Percentiles rank a stretch among this genome's conserved stretches.
phyloP scores from a whole-genome alignment of 2,888 invertebrate species.

The Gasteruption jaculator region DNA sequence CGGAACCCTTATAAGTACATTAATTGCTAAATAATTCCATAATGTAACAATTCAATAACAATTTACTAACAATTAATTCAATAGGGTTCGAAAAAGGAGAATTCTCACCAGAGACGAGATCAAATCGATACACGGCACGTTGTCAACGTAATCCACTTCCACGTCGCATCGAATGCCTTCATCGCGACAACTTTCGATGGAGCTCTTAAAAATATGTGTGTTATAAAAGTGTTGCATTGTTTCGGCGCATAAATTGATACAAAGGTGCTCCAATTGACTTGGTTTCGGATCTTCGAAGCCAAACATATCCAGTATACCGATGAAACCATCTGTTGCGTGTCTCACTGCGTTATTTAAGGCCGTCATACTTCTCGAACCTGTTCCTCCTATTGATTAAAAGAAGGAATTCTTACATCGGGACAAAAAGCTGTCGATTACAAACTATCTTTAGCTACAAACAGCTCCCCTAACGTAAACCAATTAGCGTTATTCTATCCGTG shows the following conservation, averaged over 20 bases:
- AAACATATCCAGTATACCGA: slow-evolving; percentile 95
- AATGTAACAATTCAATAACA: too few relatives aligned
- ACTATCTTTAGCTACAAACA: too few relatives aligned
- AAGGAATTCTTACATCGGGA: too few relatives aligned
- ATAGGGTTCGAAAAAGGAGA: background rate
- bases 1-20: too few relatives aligned
- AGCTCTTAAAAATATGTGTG: slow-evolving; percentile 92
- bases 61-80: background rate
- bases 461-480: too few relatives aligned
- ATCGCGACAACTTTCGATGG: slow-evolving; percentile 89
- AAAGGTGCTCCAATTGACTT: slow-evolving; percentile 86
- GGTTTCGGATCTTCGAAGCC: slow-evolving; percentile 92
- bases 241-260: slow-evolving; percentile 93
- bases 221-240: slow-evolving; percentile 98
- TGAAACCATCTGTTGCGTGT: slow-evolving; percentile 91
- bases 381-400: slow-evolving; percentile 54
- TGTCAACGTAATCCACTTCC: slow-evolving; percentile 91
- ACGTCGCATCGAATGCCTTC: slow-evolving; percentile 87
- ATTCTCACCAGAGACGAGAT: slow-evolving; percentile 75
- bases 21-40: too few relatives aligned
- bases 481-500: too few relatives aligned
- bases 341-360: slow-evolving; percentile 87
- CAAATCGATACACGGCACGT: slow-evolving; percentile 92
- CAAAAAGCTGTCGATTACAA: too few relatives aligned
- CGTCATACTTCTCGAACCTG: slow-evolving; percentile 85